Evolutionary conservation across 2,797 vertebrate species (phyloP).

Genomic region (Zalophus californianus): DNA sequence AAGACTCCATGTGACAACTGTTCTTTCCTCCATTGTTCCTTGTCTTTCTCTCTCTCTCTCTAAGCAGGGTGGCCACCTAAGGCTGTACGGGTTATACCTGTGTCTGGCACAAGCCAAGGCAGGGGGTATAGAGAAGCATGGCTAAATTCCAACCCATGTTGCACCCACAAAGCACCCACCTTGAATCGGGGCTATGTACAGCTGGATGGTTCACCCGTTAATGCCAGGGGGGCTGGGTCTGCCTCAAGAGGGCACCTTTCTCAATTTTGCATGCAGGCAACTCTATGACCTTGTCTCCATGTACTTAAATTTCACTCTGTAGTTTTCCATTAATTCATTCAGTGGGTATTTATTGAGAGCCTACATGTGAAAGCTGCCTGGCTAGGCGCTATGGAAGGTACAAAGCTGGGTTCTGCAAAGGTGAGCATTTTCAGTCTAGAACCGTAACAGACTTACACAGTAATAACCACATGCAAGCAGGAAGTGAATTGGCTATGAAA

Average conservation of each 20-base stretch:
- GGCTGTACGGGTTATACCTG: neutral
- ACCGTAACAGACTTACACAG: neutral
- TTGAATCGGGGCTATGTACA: neutral
- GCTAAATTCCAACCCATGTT: neutral
- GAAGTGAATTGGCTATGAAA: neutral
- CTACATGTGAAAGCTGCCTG: neutral
- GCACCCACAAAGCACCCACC: neutral
- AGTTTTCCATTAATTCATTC: neutral
- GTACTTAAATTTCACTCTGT: neutral
- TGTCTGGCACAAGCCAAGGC: neutral
- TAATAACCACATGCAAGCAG: neutral
- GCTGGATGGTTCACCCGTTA: neutral
- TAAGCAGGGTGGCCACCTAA: neutral
- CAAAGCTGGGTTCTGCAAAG: neutral
- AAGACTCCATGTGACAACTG: neutral
- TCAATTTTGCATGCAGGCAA: neutral
- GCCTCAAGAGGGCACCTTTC: neutral
- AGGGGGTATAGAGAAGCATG: neutral
- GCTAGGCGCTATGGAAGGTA: neutral
- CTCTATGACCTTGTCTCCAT: neutral
- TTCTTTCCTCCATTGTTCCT: neutral
- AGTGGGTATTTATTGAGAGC: neutral
- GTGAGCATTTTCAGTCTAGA: neutral
- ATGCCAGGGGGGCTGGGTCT: neutral
- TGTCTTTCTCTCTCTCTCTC: conserved; percentile 3